Percentiles rank a stretch among this genome's conserved stretches.
Conservation (phyloP, 2,888 invertebrate genomes). For the Criorhina ranunculi region DNA sequence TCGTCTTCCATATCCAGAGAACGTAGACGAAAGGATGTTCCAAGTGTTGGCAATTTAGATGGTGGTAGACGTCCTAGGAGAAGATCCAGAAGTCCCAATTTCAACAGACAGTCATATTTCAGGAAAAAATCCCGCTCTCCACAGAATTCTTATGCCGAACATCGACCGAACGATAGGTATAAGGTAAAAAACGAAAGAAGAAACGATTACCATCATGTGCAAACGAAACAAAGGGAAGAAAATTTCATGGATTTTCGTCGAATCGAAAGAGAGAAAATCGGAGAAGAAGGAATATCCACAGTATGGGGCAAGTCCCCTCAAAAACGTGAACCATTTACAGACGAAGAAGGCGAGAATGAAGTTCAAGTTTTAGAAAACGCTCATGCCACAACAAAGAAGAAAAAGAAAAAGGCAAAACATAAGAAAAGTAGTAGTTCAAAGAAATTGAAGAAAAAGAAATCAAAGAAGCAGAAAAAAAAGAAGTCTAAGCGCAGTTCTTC, state of each 20-base stretch:
- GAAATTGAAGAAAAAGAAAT: conserved; percentile 84
- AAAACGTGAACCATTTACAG: conserved; percentile 86
- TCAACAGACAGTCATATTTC: conserved; percentile 24
- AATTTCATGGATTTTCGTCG: conserved; percentile 90
- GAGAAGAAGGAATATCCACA: conserved; percentile 88
- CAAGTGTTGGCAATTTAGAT: conserved; percentile 4
- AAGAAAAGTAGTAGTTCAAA: conserved; percentile 76
- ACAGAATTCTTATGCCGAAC: conserved; percentile 67
- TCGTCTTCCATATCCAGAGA: conserved; percentile 22
- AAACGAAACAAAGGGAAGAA: conserved; percentile 83
- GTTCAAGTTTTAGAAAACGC: conserved; percentile 79
- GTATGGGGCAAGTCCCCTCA: conserved; percentile 92
- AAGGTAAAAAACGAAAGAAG: conserved; percentile 75
- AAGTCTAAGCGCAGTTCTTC: conserved; percentile 83
- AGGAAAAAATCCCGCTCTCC: conserved; percentile 28
- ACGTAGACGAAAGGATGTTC: neutral
- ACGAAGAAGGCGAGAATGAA: conserved; percentile 84
- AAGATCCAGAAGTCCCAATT: conserved; percentile 35
- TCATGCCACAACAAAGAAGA: conserved; percentile 79
- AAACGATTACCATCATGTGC: conserved; percentile 60
- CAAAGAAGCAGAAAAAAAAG: conserved; percentile 84
- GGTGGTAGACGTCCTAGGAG: conserved; percentile 26
- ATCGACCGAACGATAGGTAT: conserved; percentile 81
- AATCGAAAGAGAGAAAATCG: conserved; percentile 90
- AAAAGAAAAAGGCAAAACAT: conserved; percentile 78